Percentiles rank a stretch among this genome's conserved stretches.
Evolutionary conservation across 2,888 invertebrate genomes (phyloP).

Genomic region (Liodrosophila aerea): DNA sequence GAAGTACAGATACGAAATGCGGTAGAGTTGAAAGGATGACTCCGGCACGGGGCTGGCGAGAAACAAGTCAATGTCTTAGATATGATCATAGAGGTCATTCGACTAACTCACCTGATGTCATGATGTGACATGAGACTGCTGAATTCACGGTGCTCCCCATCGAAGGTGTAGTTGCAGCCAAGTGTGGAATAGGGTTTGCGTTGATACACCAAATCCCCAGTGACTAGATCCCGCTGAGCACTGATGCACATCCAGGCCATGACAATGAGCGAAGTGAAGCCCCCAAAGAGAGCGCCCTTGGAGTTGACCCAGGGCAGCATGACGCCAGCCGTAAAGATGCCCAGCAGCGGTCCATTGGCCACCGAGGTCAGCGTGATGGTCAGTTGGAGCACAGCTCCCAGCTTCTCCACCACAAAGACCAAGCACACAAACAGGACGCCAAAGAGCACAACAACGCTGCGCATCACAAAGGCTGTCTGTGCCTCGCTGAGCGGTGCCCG

Average conservation of each 20-base stretch:
- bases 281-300: conserved; percentile 85
- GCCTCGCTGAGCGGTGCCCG: conserved; percentile 84
- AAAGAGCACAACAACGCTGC: conserved; percentile 86
- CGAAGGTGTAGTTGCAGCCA: conserved; percentile 84
- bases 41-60: conserved; percentile 59
- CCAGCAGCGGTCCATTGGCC: conserved; percentile 87
- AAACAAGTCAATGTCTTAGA: neutral
- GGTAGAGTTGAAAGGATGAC: conserved; percentile 84
- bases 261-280: conserved; percentile 83
- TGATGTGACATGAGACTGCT: conserved; percentile 65
- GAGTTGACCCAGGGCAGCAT: conserved; percentile 87
- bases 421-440: conserved; percentile 86
- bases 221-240: conserved; percentile 84
- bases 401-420: conserved; percentile 86
- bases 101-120: conserved; percentile 39
- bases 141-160: conserved; percentile 69
- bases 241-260: conserved; percentile 85
- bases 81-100: too few relatives aligned
- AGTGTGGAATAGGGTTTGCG: conserved; percentile 83
- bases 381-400: conserved; percentile 88
- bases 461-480: conserved; percentile 86
- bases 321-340: conserved; percentile 87
- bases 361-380: conserved; percentile 86
- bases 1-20: conserved; percentile 91
- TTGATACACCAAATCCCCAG: conserved; percentile 82